Evolutionary conservation across 2,797 vertebrate genomes (phyloP).

Genomic region (Liparis tanakae): DNA sequence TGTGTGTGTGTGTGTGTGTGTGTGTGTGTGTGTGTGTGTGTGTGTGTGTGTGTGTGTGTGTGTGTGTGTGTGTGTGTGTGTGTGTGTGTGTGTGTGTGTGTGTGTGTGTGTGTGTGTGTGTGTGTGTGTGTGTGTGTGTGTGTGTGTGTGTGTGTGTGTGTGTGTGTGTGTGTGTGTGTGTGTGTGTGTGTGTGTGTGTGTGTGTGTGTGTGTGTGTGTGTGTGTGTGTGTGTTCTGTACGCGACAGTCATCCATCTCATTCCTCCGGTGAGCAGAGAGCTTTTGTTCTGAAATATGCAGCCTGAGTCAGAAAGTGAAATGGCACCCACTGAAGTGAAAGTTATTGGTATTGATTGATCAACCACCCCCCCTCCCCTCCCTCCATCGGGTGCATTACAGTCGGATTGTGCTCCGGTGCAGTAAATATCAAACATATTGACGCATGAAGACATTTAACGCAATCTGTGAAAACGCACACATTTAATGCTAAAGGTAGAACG

Average conservation of each 20-base stretch:
- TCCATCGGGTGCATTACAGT: slow-evolving; percentile 6
- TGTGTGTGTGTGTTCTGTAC: slow-evolving; percentile 9
- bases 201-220: not conserved
- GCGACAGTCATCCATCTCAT: slow-evolving; percentile 30
- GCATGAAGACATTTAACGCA: slow-evolving; percentile 17
- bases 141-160: too few species aligned
- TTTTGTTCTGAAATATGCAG: slow-evolving; percentile 10
- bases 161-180: not conserved
- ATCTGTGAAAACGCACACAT: slow-evolving; percentile 14
- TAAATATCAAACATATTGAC: slow-evolving; percentile 34
- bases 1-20: not conserved
- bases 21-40: too few species aligned
- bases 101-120: not conserved
- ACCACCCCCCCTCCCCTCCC: too few species aligned
- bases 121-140: not conserved
- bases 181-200: too few species aligned
- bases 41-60: too few species aligned
- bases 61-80: not conserved
- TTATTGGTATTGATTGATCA: slow-evolving; percentile 56
- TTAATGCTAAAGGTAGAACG: not conserved
- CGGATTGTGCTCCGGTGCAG: slow-evolving; percentile 15
- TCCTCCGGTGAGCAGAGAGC: not conserved
- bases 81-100: too few species aligned
- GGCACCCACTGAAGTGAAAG: slow-evolving; percentile 38
- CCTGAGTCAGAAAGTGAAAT: slow-evolving; percentile 34